Conservation (phyloP, 2,797 vertebrate genomes). For the Poecilia wingei region DNA sequence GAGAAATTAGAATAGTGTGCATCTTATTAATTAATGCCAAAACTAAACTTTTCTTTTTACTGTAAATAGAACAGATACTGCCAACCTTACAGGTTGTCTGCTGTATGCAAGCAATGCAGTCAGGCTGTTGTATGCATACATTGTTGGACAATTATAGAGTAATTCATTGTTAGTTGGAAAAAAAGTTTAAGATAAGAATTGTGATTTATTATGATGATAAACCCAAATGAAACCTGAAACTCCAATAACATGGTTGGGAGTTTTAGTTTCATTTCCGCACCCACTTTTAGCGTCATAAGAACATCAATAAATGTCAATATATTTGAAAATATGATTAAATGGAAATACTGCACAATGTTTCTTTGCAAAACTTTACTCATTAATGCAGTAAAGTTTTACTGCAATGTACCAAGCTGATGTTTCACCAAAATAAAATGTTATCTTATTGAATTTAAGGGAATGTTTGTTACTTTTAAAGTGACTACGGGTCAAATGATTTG, state of each 20-base stretch:
- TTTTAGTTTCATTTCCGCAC: not conserved
- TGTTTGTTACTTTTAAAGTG: not conserved
- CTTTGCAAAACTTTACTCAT: not conserved
- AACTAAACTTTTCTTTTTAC: not conserved
- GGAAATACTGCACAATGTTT: not conserved
- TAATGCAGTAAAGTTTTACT: not conserved
- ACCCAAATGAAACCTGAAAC: not conserved
- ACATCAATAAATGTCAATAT: not conserved
- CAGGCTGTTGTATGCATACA: not conserved
- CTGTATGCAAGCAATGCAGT: not conserved
- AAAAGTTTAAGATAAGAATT: not conserved
- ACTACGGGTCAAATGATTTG: not conserved
- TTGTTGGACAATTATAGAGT: not conserved
- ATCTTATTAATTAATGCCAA: not conserved
- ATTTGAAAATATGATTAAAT: not conserved
- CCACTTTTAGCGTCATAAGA: not conserved
- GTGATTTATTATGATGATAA: not conserved
- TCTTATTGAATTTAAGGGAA: not conserved
- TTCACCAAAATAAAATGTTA: not conserved
- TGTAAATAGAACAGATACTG: not conserved
- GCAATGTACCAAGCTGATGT: not conserved
- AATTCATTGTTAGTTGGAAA: not conserved
- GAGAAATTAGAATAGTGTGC: not conserved
- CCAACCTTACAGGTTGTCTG: not conserved
- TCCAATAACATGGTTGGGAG: not conserved